A percentile compares a stretch with the other conserved stretches of the same genome.
These are phyloP conservation scores for Coptodon bakossiorum DNA, from an alignment of 2,113 vertebrate species.

Conservation along the genomic window DNA sequence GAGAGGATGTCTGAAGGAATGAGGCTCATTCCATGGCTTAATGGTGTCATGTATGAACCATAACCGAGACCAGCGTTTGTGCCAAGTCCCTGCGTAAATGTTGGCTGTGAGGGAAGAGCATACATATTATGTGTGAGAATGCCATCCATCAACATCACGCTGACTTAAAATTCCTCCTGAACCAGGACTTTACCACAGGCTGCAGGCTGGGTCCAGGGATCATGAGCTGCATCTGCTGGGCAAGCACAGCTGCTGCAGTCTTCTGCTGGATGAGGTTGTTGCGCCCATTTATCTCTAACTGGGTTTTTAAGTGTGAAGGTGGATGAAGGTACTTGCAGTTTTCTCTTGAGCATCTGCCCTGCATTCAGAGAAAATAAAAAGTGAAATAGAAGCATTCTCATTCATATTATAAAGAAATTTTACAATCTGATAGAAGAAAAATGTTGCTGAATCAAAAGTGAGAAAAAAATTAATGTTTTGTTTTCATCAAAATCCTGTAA, in stretches of 20 bases:
- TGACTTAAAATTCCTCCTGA: background rate
- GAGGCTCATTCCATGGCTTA: constrained; percentile 88
- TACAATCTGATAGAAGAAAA: background rate
- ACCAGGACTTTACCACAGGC: constrained; percentile 79
- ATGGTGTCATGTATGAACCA: constrained; percentile 85
- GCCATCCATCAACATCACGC: background rate
- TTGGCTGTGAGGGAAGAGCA: constrained; percentile 65
- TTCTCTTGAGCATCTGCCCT: constrained; percentile 94
- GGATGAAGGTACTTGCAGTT: constrained; percentile 98
- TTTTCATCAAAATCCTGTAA: background rate
- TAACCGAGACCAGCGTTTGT: constrained; percentile 86
- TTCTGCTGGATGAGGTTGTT: constrained; percentile 98
- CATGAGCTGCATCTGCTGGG: constrained; percentile 97
- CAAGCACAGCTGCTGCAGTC: constrained; percentile 89
- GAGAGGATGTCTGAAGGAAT: constrained; percentile 89
- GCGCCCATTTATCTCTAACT: constrained; percentile 94
- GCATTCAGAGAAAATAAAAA: constrained; percentile 19
- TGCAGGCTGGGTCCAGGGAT: constrained; percentile 87
- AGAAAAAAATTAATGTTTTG: background rate
- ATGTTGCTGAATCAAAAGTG: background rate
- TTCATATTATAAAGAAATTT: background rate
- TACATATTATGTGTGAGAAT: background rate
- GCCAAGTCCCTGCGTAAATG: constrained; percentile 85
- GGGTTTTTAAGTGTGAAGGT: constrained; percentile 93
- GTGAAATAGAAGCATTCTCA: background rate